Evolutionary conservation across 1,140 invertebrate genomes (phyloP).

Genomic region (Agrypnia vestita): DNA sequence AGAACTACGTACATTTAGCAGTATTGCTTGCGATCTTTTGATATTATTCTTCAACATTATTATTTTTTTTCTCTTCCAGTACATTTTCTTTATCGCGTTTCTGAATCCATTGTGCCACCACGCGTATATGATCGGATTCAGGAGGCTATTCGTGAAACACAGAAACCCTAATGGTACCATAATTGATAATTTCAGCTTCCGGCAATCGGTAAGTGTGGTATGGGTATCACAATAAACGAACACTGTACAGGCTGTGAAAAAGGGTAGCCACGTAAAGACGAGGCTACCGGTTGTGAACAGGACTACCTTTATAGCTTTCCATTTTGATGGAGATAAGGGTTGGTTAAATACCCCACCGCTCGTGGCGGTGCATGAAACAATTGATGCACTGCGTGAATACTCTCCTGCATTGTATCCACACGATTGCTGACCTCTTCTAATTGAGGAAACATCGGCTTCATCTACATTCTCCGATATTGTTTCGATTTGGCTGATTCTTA

Average conservation of each 20-base stretch:
- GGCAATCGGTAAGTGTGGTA: slow-evolving; percentile 66
- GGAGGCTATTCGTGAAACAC: slow-evolving; percentile 78
- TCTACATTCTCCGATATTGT: background rate
- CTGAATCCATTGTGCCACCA: slow-evolving; percentile 80
- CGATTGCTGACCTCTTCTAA: slow-evolving; percentile 45
- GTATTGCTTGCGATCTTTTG: too few relatives aligned
- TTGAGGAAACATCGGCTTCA: background rate
- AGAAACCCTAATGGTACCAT: slow-evolving; percentile 73
- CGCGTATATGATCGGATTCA: slow-evolving; percentile 83
- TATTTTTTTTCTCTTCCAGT: slow-evolving; percentile 27
- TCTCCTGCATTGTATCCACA: slow-evolving; percentile 44
- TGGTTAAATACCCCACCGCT: too few relatives aligned
- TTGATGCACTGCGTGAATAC: too few relatives aligned
- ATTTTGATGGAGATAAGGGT: slow-evolving; percentile 67
- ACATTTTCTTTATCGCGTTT: slow-evolving; percentile 64
- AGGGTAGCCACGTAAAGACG: slow-evolving; percentile 69
- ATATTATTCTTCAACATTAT: background rate
- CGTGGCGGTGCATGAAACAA: too few relatives aligned
- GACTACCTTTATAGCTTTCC: slow-evolving; percentile 74
- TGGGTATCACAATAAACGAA: slow-evolving; percentile 72
- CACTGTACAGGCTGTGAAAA: slow-evolving; percentile 70
- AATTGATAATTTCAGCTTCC: slow-evolving; percentile 68
- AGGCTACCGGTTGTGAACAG: slow-evolving; percentile 75
- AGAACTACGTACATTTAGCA: too few relatives aligned
- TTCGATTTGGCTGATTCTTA: slow-evolving; percentile 1